A percentile compares a stretch with the other conserved stretches of the same genome.
Conservation (phyloP, 2,797 vertebrate species). For the Gobionotothen gibberifrons region DNA sequence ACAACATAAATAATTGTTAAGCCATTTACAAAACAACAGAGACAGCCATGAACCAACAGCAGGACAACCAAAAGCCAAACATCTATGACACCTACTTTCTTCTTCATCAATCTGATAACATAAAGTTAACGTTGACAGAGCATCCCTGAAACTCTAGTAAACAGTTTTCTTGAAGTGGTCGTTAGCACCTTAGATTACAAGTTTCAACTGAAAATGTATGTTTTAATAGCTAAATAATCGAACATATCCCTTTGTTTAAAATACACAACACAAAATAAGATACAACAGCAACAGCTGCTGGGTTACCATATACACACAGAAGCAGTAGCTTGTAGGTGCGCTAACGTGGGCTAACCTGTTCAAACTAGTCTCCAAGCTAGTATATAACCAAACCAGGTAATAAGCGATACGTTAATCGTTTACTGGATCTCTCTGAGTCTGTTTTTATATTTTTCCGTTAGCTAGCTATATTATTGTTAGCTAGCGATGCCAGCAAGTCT, state of each 20-base stretch:
- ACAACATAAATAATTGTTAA: not conserved
- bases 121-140: not conserved
- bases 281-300: constrained; percentile 25
- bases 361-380: not conserved
- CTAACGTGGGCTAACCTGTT: constrained; percentile 34
- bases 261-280: not conserved
- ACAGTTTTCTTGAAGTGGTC: not conserved
- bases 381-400: not conserved
- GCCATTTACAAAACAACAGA: not conserved
- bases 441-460: not conserved
- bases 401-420: not conserved
- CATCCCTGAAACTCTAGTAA: not conserved
- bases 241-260: not conserved
- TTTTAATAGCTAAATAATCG: not conserved
- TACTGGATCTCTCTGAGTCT: not conserved
- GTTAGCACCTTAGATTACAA: not conserved
- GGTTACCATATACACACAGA: constrained; percentile 63
- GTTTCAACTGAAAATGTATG: not conserved
- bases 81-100: not conserved
- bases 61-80: not conserved
- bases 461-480: constrained; percentile 48
- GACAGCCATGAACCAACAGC: not conserved
- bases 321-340: constrained; percentile 30
- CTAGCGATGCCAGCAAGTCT: constrained; percentile 47
- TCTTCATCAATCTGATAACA: not conserved